phyloP scores from a whole-genome alignment of 2,797 vertebrate genomes.

The Propithecus deckenii region DNA sequence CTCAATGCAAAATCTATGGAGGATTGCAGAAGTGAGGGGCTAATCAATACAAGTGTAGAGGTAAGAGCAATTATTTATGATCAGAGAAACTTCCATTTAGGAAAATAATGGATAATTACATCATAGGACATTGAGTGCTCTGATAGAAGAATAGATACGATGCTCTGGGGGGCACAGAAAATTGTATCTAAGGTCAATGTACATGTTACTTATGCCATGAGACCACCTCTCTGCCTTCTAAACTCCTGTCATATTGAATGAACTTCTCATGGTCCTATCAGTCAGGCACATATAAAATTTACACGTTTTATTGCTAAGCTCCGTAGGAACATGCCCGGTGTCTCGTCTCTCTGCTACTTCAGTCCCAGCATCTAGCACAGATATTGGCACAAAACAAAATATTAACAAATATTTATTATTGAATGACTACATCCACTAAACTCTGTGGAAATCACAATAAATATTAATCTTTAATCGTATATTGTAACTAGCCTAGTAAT shows the following conservation, averaged over 20 bases:
- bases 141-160: neutral
- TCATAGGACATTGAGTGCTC: neutral
- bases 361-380: neutral
- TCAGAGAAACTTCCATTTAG: neutral
- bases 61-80: neutral
- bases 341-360: neutral
- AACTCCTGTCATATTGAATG: neutral
- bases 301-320: neutral
- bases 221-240: neutral
- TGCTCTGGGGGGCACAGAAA: neutral
- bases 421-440: neutral
- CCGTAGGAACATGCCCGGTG: neutral
- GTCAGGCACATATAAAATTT: neutral
- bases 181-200: neutral
- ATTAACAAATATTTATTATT: neutral
- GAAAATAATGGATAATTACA: neutral
- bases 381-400: neutral
- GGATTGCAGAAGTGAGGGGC: neutral
- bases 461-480: neutral
- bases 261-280: neutral
- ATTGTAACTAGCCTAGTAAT: neutral
- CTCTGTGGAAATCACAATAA: neutral
- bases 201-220: neutral
- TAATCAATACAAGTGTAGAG: neutral
- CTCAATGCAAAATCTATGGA: neutral